Evolutionary conservation across 2,113 vertebrate species (phyloP).

Genomic region (Tor tambroides): DNA sequence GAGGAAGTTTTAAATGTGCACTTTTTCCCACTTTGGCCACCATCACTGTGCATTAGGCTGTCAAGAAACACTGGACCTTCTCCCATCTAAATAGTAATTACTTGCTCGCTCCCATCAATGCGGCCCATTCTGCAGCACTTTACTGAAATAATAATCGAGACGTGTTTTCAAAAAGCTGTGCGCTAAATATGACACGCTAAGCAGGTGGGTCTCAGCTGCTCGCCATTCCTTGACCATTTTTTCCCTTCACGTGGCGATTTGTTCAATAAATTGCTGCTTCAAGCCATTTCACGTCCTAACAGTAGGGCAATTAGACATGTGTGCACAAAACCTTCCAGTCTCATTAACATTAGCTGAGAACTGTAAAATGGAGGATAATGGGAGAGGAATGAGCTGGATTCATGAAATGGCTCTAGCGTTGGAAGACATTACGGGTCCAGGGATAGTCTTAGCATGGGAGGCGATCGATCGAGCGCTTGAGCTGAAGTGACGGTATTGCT

Average conservation of each 20-base stretch:
- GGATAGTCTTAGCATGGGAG: slow-evolving; percentile 61
- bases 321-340: slow-evolving; percentile 69
- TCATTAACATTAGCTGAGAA: slow-evolving; percentile 71
- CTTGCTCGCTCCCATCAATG: slow-evolving; percentile 23
- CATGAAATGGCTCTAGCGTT: slow-evolving; percentile 61
- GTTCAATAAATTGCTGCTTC: slow-evolving; percentile 71
- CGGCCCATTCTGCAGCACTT: slow-evolving; percentile 34
- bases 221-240: slow-evolving; percentile 68
- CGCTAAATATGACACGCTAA: slow-evolving; percentile 65
- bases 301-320: slow-evolving; percentile 72
- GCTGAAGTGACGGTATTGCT: slow-evolving; percentile 72
- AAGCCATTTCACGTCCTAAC: slow-evolving; percentile 64
- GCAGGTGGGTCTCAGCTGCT: slow-evolving; percentile 65
- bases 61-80: slow-evolving; percentile 19
- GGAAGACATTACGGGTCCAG: slow-evolving; percentile 62
- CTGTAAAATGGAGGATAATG: slow-evolving; percentile 59
- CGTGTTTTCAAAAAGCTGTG: slow-evolving; percentile 64
- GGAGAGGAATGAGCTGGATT: slow-evolving; percentile 52
- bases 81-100: slow-evolving; percentile 39
- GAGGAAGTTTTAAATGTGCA: slow-evolving; percentile 27
- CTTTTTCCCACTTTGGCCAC: slow-evolving; percentile 15
- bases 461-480: slow-evolving; percentile 72
- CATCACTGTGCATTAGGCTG: slow-evolving; percentile 32
- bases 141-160: slow-evolving; percentile 48
- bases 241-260: slow-evolving; percentile 67